Base-by-base conservation (phyloP, 1,140 invertebrate species). In the Papilio aristodemus region DNA sequence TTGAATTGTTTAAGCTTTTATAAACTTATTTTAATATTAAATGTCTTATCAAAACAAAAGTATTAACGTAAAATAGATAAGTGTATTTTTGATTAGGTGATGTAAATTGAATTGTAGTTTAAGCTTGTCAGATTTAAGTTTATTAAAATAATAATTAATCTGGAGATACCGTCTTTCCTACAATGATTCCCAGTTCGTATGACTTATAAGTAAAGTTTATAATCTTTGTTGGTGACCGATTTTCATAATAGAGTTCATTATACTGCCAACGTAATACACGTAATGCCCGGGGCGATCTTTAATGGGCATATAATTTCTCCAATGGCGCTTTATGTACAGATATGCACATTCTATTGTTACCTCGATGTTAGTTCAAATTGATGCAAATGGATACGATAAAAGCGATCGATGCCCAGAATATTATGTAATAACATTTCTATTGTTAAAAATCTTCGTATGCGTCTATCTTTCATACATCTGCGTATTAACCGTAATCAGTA, bases 301-400 rank as follows among this genome's bases (percentile, higher is more conserved):
- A 63, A 63, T 63, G 38, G 60, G 60, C 60, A 19, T 25, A 39
- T 43, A 38, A 63, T 63, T 22, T 63, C 60, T 39, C 60, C 37
- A 7, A 39, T 25, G 60, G 19, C 38, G 38, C 36, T 43, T 63
- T 62, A 11, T 62, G 19, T 22, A 39, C 60, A 39, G 37, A 39
- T 39, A 39, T 39, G 37, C 36, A 38, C 37, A 54, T 25, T 54
- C 46, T 54, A 54, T 25, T 54, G 46, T 54, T 54, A 11, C 19
- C 3, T 54, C 7, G 19, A 54, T 54, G 46, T 54, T 4, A 54
- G 46, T 54, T 54, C 19, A 19, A 54, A 54, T 22, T 54, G 46
- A 54, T 54, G 46, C 19, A 9, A 22, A 25, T 54, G 22, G 9
- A 25, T 25, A 22, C 46, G 4, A 54, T 54, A 54, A 54, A 54